phyloP scores from a whole-genome alignment of 2,797 vertebrate species.

The Enteromius paludinosus region DNA sequence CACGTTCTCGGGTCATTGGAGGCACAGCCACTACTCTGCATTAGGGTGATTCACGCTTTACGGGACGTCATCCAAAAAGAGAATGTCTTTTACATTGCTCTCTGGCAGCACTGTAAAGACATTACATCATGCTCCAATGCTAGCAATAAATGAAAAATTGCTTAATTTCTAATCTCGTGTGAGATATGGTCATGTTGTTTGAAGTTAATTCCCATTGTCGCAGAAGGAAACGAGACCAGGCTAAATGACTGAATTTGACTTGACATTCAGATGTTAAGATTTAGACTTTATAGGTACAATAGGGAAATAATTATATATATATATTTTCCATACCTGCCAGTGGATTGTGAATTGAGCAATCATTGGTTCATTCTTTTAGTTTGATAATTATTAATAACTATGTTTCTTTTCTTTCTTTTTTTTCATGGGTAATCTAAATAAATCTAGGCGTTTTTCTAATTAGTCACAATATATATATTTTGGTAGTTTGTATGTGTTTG shows the following conservation, averaged over 20 bases:
- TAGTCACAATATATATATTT: background rate
- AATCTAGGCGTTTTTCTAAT: background rate
- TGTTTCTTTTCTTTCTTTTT: background rate
- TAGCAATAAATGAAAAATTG: background rate
- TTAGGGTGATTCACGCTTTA: conserved; percentile 59
- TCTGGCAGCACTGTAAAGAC: background rate
- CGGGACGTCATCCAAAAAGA: conserved; percentile 57
- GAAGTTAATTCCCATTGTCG: background rate
- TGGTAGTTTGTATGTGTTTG: background rate
- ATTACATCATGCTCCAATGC: conserved; percentile 24
- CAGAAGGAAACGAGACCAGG: background rate
- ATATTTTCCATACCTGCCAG: background rate
- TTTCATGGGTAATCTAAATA: background rate
- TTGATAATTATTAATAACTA: too few species aligned
- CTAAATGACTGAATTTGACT: background rate
- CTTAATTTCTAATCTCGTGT: background rate
- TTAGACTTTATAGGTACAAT: background rate
- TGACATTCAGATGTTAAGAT: background rate
- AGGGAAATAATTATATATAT: background rate
- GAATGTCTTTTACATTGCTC: conserved; percentile 39
- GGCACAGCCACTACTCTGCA: conserved; percentile 63
- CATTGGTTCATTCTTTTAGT: background rate
- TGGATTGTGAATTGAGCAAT: background rate
- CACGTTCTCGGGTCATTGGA: conserved; percentile 63
- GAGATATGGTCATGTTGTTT: conserved; percentile 1